These are phyloP conservation scores for Rattus norvegicus DNA, from an alignment of 2,113 vertebrate genomes.

Conservation along the genomic window GRCr8 NC_086019.1:119197501-119198000, in stretches of 20 bases:
- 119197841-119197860: neutral
- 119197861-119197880: neutral
- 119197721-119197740: neutral
- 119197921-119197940: too few relatives aligned
- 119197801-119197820: too few relatives aligned
- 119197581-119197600: neutral
- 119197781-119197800: too few relatives aligned
- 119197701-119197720: neutral
- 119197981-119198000: too few relatives aligned
- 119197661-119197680: neutral
- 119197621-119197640: neutral
- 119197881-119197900: too few relatives aligned
- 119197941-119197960: too few relatives aligned
- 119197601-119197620: neutral
- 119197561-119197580: too few relatives aligned
- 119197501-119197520: neutral
- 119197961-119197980: too few relatives aligned
- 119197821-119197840: neutral
- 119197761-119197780: too few relatives aligned
- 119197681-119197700: neutral
- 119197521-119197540: neutral
- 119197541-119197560: neutral
- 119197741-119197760: neutral
- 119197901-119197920: too few relatives aligned
- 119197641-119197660: neutral